A percentile compares a stretch with the other conserved stretches of the same genome.
phyloP scores from a whole-genome alignment of 2,797 vertebrate genomes.

The Schizopygopsis pylzovi region DNA sequence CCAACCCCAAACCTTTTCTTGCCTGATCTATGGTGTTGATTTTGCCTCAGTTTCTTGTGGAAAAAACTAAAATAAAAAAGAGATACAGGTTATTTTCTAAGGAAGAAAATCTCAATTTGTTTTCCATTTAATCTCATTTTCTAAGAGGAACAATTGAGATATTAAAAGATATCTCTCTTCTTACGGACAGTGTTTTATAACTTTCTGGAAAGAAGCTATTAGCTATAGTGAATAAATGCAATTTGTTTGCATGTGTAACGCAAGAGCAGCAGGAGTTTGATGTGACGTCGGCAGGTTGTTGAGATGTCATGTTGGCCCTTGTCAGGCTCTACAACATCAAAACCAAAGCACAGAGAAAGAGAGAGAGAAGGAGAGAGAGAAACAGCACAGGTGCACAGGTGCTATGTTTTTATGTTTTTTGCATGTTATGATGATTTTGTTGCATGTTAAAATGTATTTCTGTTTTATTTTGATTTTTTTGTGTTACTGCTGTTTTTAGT shows the following conservation, averaged over 20 bases:
- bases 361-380: background rate
- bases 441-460: too few relatives aligned
- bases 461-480: too few relatives aligned
- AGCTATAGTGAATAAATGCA: slow-evolving; percentile 1
- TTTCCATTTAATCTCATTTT: background rate
- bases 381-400: background rate
- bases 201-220: background rate
- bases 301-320: slow-evolving; percentile 62
- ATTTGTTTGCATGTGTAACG: slow-evolving; percentile 15
- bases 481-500: too few relatives aligned
- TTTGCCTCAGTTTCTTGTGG: background rate
- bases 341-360: slow-evolving; percentile 18
- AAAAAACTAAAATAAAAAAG: background rate
- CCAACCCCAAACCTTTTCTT: too few relatives aligned
- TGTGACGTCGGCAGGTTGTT: slow-evolving; percentile 33
- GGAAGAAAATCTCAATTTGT: background rate
- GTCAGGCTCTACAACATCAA: slow-evolving; percentile 16
- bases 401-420: too few relatives aligned
- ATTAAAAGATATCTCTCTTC: background rate
- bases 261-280: slow-evolving; percentile 9
- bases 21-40: too few relatives aligned
- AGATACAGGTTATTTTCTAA: too few relatives aligned
- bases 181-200: background rate
- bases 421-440: too few relatives aligned
- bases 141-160: background rate